Percentiles rank a stretch among this genome's conserved stretches.
phyloP scores from a whole-genome alignment of 1,140 invertebrate genomes.

The Rhyacophila brunnea region DNA sequence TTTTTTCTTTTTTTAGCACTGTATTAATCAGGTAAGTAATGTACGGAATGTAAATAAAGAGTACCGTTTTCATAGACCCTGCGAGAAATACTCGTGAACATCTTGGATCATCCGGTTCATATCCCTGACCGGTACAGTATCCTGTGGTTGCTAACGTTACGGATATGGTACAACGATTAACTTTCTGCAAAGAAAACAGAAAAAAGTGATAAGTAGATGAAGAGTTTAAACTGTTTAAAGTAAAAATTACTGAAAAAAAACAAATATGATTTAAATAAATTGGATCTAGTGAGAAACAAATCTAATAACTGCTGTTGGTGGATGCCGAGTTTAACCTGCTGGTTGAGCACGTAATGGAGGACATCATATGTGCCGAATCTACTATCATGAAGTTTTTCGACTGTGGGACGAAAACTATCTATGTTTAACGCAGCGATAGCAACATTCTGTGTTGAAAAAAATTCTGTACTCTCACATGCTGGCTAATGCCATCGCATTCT shows the following conservation, averaged over 20 bases:
- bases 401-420: too few species aligned
- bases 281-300: too few species aligned
- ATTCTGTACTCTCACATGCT: too few species aligned
- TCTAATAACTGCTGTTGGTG: too few species aligned
- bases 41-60: background rate
- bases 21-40: background rate
- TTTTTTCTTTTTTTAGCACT: background rate
- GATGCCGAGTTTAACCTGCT: too few species aligned
- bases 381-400: too few species aligned
- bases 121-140: constrained; percentile 62
- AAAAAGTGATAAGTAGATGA: too few species aligned
- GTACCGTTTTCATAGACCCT: constrained; percentile 69
- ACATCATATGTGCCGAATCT: too few species aligned
- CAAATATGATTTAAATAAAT: background rate
- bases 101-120: constrained; percentile 78
- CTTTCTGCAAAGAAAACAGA: constrained; percentile 53
- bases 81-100: constrained; percentile 73
- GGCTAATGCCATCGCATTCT: too few species aligned
- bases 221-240: constrained; percentile 21
- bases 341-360: too few species aligned
- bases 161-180: constrained; percentile 65
- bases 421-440: too few species aligned
- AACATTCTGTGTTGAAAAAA: too few species aligned
- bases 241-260: background rate
- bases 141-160: constrained; percentile 67